A percentile compares a stretch with the other conserved stretches of the same genome.
Conservation (phyloP, 2,797 vertebrate genomes). For the Heterohyrax brucei region DNA sequence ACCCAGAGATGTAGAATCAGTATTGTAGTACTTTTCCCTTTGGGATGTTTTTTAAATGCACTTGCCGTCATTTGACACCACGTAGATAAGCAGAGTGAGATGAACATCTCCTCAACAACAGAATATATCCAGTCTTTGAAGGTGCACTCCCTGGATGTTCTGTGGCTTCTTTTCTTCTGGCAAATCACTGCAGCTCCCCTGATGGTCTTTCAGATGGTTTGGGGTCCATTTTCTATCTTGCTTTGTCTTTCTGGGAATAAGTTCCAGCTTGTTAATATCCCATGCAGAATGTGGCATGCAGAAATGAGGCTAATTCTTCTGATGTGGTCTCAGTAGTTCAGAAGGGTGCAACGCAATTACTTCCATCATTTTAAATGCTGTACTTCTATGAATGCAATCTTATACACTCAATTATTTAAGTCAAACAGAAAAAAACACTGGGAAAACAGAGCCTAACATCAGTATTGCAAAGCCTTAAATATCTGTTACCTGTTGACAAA, state of each 20-base stretch:
- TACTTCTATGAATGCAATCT: neutral
- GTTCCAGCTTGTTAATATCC: neutral
- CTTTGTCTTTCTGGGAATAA: slow-evolving; percentile 26
- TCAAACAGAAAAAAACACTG: too few species aligned
- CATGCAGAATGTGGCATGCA: neutral
- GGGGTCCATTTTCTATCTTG: neutral
- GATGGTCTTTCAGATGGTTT: slow-evolving; percentile 11
- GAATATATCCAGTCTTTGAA: neutral
- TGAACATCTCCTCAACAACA: neutral
- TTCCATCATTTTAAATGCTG: neutral
- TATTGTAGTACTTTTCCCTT: neutral
- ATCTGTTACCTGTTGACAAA: neutral
- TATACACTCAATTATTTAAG: neutral
- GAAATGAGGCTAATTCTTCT: neutral
- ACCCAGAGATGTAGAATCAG: neutral
- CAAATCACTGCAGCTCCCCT: slow-evolving; percentile 40
- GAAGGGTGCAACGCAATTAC: too few species aligned
- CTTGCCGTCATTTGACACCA: neutral
- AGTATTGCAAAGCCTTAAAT: too few species aligned
- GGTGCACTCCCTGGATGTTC: neutral
- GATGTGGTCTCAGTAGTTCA: neutral
- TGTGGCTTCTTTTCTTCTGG: neutral
- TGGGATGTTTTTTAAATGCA: neutral
- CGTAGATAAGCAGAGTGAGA: neutral
- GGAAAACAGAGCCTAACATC: too few species aligned